These are phyloP conservation scores for Lagothrix lagotricha DNA, from an alignment of 2,797 vertebrate genomes.

Conservation along the genomic window DNA sequence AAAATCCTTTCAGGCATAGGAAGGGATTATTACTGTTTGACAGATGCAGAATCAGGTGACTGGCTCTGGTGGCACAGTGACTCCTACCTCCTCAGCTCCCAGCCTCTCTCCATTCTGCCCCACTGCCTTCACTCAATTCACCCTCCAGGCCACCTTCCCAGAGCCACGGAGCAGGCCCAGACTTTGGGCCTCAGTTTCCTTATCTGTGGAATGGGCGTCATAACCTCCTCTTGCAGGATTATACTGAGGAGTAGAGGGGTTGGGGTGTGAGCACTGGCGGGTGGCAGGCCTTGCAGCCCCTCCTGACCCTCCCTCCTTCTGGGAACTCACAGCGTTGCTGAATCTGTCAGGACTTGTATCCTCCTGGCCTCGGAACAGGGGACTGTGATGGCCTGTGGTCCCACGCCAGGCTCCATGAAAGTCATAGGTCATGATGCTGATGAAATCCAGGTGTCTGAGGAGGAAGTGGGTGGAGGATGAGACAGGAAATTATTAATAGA, in stretches of 20 bases:
- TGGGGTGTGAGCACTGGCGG: not conserved
- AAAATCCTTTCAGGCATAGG: not conserved
- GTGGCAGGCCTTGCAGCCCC: not conserved
- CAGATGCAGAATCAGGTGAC: not conserved
- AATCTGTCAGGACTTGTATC: conserved; percentile 82
- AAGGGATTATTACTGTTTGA: not conserved
- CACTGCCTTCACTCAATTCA: not conserved
- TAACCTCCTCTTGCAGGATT: not conserved
- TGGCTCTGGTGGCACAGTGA: not conserved
- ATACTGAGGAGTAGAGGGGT: not conserved
- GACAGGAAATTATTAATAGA: not conserved
- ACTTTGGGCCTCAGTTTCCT: not conserved
- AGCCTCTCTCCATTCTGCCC: not conserved
- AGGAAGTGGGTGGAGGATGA: not conserved
- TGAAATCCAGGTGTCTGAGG: conserved; percentile 88
- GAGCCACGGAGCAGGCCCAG: not conserved
- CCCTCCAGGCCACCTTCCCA: not conserved
- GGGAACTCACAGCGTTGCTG: conserved; percentile 85
- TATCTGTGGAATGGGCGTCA: not conserved
- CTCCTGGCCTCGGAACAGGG: conserved; percentile 84
- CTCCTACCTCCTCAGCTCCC: conserved; percentile 79
- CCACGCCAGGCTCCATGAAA: conserved; percentile 85
- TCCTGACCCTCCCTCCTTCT: not conserved
- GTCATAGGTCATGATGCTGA: conserved; percentile 89
- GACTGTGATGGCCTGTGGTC: conserved; percentile 88